Evolutionary conservation across 2,888 invertebrate genomes (phyloP), one percentile per base, ranked within the genome.

Genomic region (Lithophane ornitopus): DNA sequence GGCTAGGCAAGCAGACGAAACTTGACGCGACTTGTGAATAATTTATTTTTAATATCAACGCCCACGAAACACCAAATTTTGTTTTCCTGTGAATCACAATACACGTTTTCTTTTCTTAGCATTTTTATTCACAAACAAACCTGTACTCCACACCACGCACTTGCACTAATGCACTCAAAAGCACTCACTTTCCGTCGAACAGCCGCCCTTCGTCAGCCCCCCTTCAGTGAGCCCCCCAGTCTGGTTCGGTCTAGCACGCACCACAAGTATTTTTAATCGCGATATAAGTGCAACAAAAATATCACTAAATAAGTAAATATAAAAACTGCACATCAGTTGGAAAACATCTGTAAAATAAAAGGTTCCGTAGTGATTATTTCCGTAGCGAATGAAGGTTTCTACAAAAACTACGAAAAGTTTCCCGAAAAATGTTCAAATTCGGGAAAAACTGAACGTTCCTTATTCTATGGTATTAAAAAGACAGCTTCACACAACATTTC

Each of bases 181-280:
- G 52, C 66, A 54, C 72, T 81, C 58, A 22, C 28, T 69, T 79
- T 54, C 54, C 19, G 26, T 54, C 28, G 19, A 61, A 44, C 63
- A 70, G 28, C 12, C 46, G 46, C 82, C 71, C 66, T 73, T 46
- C 39, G 34, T 22, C 41, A 65, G 7, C 46, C 54, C 61, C 67
- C 52, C 3, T 71, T 41, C 41, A 41, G 44, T 22, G 22, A 76
- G 8, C 44, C 61, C 71, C 78, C 41, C 56, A 41, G 59, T 72
- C 74, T 77, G 61, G 59, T 66, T 9, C 69, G 59, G 61, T 77
- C 74, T 75, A 54, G 81, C 84, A 84, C 81, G 81, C 83, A 84
- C 84, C 69, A 76, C 74, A 80, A 81, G 84, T 84, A 81, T 68
- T 84, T 83, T 84, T 75, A 77, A 81, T 77, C 77, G 65, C 28